Evolutionary conservation across 1,140 invertebrate species (phyloP).

Genomic region (Brachionus koreanus): DNA sequence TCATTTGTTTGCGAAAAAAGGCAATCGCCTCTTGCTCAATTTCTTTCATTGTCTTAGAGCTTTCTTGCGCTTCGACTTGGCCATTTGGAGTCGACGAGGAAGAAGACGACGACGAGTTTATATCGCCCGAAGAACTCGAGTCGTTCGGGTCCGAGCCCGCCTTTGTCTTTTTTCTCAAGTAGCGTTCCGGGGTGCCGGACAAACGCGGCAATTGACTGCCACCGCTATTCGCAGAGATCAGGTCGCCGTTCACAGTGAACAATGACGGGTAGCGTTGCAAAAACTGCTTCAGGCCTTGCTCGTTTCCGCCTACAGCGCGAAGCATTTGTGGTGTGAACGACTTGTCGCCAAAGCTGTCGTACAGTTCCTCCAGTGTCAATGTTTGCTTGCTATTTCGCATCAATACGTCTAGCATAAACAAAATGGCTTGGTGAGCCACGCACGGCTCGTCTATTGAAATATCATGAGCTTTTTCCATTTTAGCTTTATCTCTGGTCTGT

Average conservation of each 20-base stretch:
- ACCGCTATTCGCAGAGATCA: slow-evolving; percentile 47
- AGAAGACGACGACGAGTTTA: slow-evolving; percentile 25
- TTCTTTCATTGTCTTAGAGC: slow-evolving; percentile 44
- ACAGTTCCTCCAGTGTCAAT: slow-evolving; percentile 55
- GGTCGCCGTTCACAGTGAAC: slow-evolving; percentile 58
- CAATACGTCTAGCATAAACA: slow-evolving; percentile 60
- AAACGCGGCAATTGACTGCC: slow-evolving; percentile 41
- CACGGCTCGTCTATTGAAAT: slow-evolving; percentile 45
- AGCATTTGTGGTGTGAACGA: slow-evolving; percentile 59
- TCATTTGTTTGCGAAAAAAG: slow-evolving; percentile 56
- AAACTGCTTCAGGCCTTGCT: slow-evolving; percentile 58
- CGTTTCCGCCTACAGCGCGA: slow-evolving; percentile 57
- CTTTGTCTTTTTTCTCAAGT: slow-evolving; percentile 32
- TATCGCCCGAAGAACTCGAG: not conserved
- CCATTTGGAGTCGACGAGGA: not conserved
- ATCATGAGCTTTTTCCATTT: slow-evolving; percentile 45
- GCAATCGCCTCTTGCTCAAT: slow-evolving; percentile 58
- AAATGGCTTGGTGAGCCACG: slow-evolving; percentile 58
- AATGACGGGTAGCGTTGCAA: slow-evolving; percentile 59
- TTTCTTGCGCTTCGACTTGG: not conserved
- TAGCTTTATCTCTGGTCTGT: too few relatives aligned
- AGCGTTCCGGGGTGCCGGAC: slow-evolving; percentile 29
- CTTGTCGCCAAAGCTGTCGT: slow-evolving; percentile 58
- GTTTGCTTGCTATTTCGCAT: slow-evolving; percentile 55
- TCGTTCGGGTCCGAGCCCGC: not conserved